Conservation (phyloP, 2,113 vertebrate genomes). For the Cryptotis parvus region DNA sequence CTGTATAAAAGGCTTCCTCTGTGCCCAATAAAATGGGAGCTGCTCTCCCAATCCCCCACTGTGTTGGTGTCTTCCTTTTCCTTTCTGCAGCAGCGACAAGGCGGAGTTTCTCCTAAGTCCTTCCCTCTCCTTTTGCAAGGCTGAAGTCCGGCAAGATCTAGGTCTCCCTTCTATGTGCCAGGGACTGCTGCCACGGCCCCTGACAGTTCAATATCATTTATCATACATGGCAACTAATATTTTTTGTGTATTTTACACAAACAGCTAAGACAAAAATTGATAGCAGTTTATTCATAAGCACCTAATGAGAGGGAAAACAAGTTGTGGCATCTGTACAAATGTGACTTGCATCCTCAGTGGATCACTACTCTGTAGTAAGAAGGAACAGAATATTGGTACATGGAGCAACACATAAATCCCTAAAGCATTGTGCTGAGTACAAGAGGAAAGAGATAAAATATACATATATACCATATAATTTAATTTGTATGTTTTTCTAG, state of each 20-base stretch:
- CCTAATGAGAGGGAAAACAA: constrained; percentile 7
- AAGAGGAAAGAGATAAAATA: constrained; percentile 27
- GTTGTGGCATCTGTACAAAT: not conserved
- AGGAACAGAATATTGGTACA: not conserved
- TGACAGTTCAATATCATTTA: not conserved
- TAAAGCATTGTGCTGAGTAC: constrained; percentile 36
- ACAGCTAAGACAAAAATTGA: not conserved
- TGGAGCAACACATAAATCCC: not conserved
- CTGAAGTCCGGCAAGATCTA: no score
- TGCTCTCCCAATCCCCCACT: no score
- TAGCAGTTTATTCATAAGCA: constrained; percentile 21
- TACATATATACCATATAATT: not conserved
- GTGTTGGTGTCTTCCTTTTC: no score
- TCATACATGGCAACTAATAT: not conserved
- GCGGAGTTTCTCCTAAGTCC: no score
- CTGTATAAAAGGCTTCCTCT: no score
- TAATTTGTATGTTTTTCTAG: not conserved
- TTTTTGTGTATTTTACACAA: not conserved
- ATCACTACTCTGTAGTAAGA: constrained; percentile 26
- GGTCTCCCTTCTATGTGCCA: no score
- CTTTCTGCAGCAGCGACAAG: no score
- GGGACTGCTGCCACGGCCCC: no score
- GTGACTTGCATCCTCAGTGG: constrained; percentile 4
- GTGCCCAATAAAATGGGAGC: no score
- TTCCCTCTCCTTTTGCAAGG: no score